Evolutionary conservation across 2,113 vertebrate species (phyloP).

Genomic region (Phoxinus phoxinus): DNA sequence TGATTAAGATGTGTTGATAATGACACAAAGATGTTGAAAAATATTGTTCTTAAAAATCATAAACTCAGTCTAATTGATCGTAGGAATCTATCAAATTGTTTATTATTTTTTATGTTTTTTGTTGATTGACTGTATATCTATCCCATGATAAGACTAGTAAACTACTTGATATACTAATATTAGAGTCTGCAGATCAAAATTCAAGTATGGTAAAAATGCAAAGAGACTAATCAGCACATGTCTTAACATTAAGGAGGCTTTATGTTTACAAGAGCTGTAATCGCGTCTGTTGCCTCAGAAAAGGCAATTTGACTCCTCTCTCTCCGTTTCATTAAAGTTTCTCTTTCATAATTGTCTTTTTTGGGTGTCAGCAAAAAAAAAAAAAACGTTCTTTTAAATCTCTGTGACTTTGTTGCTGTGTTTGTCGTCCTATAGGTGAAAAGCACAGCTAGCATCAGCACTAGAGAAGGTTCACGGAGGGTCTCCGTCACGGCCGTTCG

Average conservation of each 20-base stretch:
- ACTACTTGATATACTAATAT: background rate
- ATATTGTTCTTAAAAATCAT: background rate
- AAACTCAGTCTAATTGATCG: background rate
- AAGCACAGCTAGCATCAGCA: conserved; percentile 6
- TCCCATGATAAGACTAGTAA: background rate
- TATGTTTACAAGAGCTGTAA: background rate
- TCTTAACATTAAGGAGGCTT: conserved; percentile 3
- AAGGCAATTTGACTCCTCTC: background rate
- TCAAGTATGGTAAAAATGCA: background rate
- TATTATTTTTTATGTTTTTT: background rate
- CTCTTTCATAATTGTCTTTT: background rate
- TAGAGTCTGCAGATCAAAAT: background rate
- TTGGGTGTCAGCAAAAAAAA: background rate
- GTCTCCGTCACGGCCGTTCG: background rate
- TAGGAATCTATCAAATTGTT: background rate
- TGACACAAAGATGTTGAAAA: background rate
- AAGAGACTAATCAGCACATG: background rate
- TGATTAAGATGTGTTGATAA: background rate
- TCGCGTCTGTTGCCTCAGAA: background rate
- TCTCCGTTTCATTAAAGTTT: background rate
- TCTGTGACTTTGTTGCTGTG: background rate
- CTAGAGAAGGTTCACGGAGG: conserved; percentile 12
- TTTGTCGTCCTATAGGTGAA: background rate
- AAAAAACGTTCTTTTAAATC: background rate
- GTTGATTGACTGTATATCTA: background rate